A percentile compares a stretch with the other conserved stretches of the same genome.
These are phyloP conservation scores for Dinoponera quadriceps DNA, from an alignment of 1,140 invertebrate species.

Conservation along the genomic window DNA sequence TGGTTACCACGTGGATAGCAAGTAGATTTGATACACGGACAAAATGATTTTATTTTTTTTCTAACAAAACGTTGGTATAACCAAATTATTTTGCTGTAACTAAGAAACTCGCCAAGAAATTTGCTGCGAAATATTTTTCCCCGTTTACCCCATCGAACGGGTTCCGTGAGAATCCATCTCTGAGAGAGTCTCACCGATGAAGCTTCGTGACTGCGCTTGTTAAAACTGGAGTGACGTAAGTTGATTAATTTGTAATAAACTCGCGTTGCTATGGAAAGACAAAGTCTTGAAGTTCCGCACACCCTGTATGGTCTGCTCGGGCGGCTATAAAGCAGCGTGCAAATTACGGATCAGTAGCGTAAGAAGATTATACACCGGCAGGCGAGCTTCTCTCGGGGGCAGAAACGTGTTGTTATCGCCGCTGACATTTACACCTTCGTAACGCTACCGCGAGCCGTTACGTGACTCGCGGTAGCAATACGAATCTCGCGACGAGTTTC, in stretches of 20 bases:
- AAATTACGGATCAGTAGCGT: slow-evolving; percentile 71
- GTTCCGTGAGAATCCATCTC: no score
- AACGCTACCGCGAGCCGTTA: slow-evolving; percentile 65
- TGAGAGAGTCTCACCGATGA: background rate
- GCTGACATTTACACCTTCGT: slow-evolving; percentile 72
- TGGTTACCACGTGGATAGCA: no score
- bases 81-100: no score
- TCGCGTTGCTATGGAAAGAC: background rate
- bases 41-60: no score
- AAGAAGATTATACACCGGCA: slow-evolving; percentile 68
- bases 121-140: no score
- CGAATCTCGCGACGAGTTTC: slow-evolving; percentile 33
- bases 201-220: background rate
- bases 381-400: slow-evolving; percentile 31
- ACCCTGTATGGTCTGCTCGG: slow-evolving; percentile 26
- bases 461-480: slow-evolving; percentile 46
- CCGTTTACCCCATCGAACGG: no score
- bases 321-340: slow-evolving; percentile 42
- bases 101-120: no score
- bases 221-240: background rate
- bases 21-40: no score
- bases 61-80: no score
- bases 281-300: slow-evolving; percentile 3
- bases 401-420: slow-evolving; percentile 67
- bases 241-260: background rate